These are phyloP conservation scores for Aphodius sticticus DNA, from an alignment of 2,888 invertebrate genomes.

Conservation along the genomic window DNA sequence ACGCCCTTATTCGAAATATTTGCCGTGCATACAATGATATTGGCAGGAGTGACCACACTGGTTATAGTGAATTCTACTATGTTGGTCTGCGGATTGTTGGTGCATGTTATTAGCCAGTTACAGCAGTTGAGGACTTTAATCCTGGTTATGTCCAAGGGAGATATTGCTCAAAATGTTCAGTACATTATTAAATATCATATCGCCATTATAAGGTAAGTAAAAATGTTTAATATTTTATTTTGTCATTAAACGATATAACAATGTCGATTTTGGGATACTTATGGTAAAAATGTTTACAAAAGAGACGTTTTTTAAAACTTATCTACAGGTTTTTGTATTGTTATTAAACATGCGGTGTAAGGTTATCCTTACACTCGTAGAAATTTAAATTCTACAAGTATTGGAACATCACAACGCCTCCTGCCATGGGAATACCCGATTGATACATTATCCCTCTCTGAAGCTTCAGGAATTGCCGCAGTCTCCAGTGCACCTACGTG, in stretches of 20 bases:
- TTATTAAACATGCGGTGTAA: no score
- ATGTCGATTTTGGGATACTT: background rate
- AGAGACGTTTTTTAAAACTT: no score
- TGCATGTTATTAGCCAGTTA: slow-evolving; percentile 17
- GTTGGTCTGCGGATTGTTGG: slow-evolving; percentile 19
- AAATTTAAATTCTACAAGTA: no score
- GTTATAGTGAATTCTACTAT: slow-evolving; percentile 15
- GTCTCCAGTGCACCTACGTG: background rate
- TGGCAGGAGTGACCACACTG: slow-evolving; percentile 14
- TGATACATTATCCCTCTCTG: background rate
- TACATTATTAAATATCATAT: slow-evolving; percentile 21
- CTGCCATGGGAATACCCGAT: background rate
- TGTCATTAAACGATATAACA: background rate
- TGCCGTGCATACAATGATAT: slow-evolving; percentile 8
- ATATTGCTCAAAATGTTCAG: background rate
- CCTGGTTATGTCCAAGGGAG: background rate
- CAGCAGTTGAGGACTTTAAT: slow-evolving; percentile 9
- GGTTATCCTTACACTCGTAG: no score
- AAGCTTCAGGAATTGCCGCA: background rate
- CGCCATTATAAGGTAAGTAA: slow-evolving; percentile 18
- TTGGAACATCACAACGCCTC: no score
- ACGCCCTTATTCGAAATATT: slow-evolving; percentile 25
- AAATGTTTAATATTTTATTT: background rate
- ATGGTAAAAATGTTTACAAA: no score
- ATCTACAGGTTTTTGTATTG: no score